Evolutionary conservation across 2,888 invertebrate species (phyloP).

Genomic region (Prosapia bicincta): DNA sequence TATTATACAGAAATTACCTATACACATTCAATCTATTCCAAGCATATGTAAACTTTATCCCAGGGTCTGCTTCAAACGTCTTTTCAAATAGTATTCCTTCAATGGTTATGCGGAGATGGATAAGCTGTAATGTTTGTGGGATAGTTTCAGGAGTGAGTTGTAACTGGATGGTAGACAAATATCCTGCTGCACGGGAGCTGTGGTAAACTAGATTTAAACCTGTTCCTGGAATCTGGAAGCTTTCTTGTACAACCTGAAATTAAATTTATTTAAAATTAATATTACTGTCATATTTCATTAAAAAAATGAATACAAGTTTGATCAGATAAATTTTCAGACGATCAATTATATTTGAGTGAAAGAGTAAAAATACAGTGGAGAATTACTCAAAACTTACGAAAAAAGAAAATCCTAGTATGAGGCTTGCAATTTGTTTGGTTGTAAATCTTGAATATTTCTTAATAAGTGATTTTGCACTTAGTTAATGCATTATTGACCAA

Average conservation of each 20-base stretch:
- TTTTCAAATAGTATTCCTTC: conserved; percentile 93
- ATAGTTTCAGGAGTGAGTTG: conserved; percentile 84
- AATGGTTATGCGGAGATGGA: conserved; percentile 88
- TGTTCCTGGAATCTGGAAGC: conserved; percentile 89
- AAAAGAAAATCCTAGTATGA: too few species aligned
- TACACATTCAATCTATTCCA: conserved; percentile 98
- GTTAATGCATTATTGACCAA: too few species aligned
- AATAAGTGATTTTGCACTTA: too few species aligned
- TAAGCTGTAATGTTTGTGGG: conserved; percentile 75
- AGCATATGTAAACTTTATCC: conserved; percentile 94
- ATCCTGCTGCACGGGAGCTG: conserved; percentile 91
- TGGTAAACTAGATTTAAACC: conserved; percentile 95
- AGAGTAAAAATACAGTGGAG: too few species aligned
- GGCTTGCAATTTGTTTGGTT: too few species aligned
- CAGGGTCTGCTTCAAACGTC: conserved; percentile 92
- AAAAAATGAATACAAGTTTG: not conserved
- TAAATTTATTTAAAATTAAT: conserved; percentile 13
- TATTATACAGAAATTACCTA: conserved; percentile 43
- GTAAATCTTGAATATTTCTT: too few species aligned
- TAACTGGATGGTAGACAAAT: conserved; percentile 86
- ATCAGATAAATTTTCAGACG: too few species aligned
- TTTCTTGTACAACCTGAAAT: conserved; percentile 84
- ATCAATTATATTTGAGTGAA: not conserved
- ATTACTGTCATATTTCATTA: not conserved
- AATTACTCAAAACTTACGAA: too few species aligned